Base-by-base conservation (phyloP, 2,797 vertebrate species). In the Vultur gryphus region DNA sequence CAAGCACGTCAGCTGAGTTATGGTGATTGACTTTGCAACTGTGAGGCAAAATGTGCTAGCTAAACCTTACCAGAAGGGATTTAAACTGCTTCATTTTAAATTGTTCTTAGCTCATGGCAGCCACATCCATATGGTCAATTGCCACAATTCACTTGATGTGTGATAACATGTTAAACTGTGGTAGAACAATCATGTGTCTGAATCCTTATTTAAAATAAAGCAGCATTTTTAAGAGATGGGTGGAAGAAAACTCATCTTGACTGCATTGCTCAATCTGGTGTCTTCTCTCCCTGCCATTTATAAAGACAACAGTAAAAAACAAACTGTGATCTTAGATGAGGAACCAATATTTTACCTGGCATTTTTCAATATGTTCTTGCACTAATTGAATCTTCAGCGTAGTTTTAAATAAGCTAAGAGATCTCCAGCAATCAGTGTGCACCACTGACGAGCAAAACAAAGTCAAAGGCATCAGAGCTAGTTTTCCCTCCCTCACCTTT, bases 381-480 rank as follows among this genome's bases (percentile, higher is more conserved):
- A 91, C 84, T 96, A 81, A 81, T 59, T 84, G 84, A 79, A 75
- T 89, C 46, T 82, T 91, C 52, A 92, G 25, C 66, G 9, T 89
- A 55, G 64, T 86, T 87, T 92, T n/a, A 78, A 88, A 78, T 93
- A 96, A 97, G 72, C 89, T 92, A 79, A 67, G 72, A 84, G 46
- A 76, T 93, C 35, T 94, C 67, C 86, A 91, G 85, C 86, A 96
- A 59, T 97, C 80, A 77, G n/a, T 70, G 81, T 88, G 69, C 37
- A 90, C 78, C 55, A 59, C 71, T 90, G 76, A 91, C 59, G 59
- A 95, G 76, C 81, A 83, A 91, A 95, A 91, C 65, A 54, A 97
- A 97, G 96, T 96, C 96, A 97, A 94, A 97, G 96, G 94, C 79
- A 85, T 95, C 93, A 88, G 64, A 93, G 54, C 21, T 86, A 72